A percentile compares a stretch with the other conserved stretches of the same genome.
Conservation (phyloP, 1,140 invertebrate species). For the Sycobia sp. region DNA sequence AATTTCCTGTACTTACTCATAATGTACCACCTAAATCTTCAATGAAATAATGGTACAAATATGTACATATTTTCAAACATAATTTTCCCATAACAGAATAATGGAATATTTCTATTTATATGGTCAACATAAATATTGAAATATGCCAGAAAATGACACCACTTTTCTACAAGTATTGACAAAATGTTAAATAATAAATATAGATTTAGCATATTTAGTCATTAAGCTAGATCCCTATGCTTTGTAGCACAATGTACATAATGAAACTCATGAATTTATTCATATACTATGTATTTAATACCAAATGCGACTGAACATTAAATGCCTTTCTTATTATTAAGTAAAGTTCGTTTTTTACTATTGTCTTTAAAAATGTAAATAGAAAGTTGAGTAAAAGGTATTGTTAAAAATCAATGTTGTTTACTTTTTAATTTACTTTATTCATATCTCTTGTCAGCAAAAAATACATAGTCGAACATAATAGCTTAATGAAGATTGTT, state of each 20-base stretch:
- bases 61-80: constrained; percentile 25
- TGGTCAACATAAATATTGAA: constrained; percentile 17
- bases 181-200: constrained; percentile 12
- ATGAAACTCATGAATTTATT: constrained; percentile 30
- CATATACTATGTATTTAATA: constrained; percentile 33
- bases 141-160: neutral
- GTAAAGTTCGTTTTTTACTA: too few relatives aligned
- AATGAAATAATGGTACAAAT: constrained; percentile 4
- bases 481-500: too few relatives aligned
- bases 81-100: too few relatives aligned
- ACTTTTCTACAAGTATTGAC: constrained; percentile 22
- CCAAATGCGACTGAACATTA: constrained; percentile 30
- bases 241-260: constrained; percentile 29
- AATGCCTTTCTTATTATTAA: constrained; percentile 26
- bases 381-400: too few relatives aligned
- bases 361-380: too few relatives aligned
- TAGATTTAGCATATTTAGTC: constrained; percentile 9
- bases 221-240: constrained; percentile 3
- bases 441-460: too few relatives aligned
- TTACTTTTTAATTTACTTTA: too few relatives aligned
- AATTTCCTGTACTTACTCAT: constrained; percentile 22
- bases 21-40: constrained; percentile 5
- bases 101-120: constrained; percentile 27
- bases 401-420: too few relatives aligned
- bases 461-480: too few relatives aligned